Evolutionary conservation across 2,888 invertebrate species (phyloP).

Genomic region (Agrotis segetum): DNA sequence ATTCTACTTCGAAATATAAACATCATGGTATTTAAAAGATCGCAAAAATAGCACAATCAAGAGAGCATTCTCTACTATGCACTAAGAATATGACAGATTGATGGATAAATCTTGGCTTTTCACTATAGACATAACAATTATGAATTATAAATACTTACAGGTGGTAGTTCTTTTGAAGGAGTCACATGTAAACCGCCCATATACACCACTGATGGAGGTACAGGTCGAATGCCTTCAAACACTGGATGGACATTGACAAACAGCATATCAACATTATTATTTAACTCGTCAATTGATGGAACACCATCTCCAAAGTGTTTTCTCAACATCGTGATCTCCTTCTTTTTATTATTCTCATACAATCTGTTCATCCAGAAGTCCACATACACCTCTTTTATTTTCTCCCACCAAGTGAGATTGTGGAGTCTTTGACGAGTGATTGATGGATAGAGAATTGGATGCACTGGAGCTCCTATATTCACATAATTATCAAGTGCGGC

Average conservation of each 20-base stretch:
- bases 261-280: constrained; percentile 75
- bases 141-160: constrained; percentile 66
- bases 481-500: constrained; percentile 57
- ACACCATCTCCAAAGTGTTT: constrained; percentile 66
- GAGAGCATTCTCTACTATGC: too few species aligned
- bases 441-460: constrained; percentile 70
- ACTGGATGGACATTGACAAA: constrained; percentile 74
- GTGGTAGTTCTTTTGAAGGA: constrained; percentile 76
- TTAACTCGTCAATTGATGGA: constrained; percentile 62
- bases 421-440: constrained; percentile 53
- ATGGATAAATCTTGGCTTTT: too few species aligned
- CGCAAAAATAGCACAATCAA: too few species aligned
- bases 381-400: constrained; percentile 60
- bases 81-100: too few species aligned
- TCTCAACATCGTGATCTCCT: constrained; percentile 39
- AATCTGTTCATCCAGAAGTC: constrained; percentile 35
- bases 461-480: constrained; percentile 67
- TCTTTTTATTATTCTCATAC: background rate
- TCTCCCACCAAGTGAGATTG: constrained; percentile 70
- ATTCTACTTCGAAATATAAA: too few species aligned
- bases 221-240: constrained; percentile 69
- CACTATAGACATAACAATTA: too few species aligned
- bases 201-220: constrained; percentile 68
- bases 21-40: too few species aligned
- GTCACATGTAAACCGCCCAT: constrained; percentile 78